Base-by-base conservation (phyloP, 2,113 vertebrate genomes). In the Gasterosteus aculeatus region DNA sequence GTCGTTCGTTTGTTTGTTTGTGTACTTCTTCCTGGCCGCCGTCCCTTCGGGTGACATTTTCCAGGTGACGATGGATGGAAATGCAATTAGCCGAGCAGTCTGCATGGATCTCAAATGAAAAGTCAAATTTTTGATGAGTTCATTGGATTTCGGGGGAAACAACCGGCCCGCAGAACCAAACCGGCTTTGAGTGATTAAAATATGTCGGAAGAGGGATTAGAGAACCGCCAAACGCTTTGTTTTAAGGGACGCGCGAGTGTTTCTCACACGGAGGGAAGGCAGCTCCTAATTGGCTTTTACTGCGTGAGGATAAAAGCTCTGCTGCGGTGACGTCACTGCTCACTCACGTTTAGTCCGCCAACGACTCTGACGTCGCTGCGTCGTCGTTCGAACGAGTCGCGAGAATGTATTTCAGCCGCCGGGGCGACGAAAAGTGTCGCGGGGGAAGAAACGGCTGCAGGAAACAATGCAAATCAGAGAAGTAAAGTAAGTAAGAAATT, bases 61-160 rank as follows among this genome's bases (percentile, higher is more conserved):
- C 15, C 44, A 46, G 44, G 44, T 46, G 44, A 46, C 5, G 15
- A 12, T 3, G 4, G 69, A 59, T 66, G 19, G n/a, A 72, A 72
- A 78, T 5, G 47, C 63, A 69, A 83, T 80, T 69, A 80, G 19
- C 57, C 0, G 31, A 85, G 72, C 71, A 75, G 73, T 85, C 80
- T 66, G 72, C 12, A 1, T 69, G 44, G 60, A 63, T 47, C 31
- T 19, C 11, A 0, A 39, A 51, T 56, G 61, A 74, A 80, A 75
- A 59, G 41, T 3, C 60, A 10, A 42, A 59, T 78, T 67, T 57
- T 11, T 75, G 54, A 78, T 18, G 62, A 70, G 44, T 81, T 85
- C 56, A 67, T 70, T 70, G 42, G 54, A 73, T 84, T 79, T 73
- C 1, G 5, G 59, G 12, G 33, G 72, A 79, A 42, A 78, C 61